A percentile compares a stretch with the other conserved stretches of the same genome.
phyloP scores from a whole-genome alignment of 2,113 vertebrate species.

The Porphyrio hochstetteri region DNA sequence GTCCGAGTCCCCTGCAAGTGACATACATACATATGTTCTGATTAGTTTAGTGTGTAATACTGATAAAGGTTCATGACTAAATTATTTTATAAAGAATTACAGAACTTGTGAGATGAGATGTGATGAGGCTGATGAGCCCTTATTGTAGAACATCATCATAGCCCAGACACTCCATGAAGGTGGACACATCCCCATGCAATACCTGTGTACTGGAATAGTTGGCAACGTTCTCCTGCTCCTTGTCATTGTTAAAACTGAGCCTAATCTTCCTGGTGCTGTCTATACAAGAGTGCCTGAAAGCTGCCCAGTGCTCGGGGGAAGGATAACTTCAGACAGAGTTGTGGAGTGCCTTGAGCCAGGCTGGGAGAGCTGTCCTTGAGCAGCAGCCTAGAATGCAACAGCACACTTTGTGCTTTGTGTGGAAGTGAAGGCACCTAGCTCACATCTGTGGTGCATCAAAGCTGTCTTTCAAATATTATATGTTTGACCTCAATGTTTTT shows the following conservation, averaged over 20 bases:
- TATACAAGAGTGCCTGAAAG: background rate
- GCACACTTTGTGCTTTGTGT: background rate
- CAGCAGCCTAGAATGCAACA: background rate
- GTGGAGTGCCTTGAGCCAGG: background rate
- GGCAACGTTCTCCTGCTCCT: background rate
- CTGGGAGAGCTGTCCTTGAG: background rate
- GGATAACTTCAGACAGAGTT: background rate
- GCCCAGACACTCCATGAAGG: rapidly evolving
- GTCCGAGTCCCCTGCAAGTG: background rate
- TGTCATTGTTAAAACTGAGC: background rate
- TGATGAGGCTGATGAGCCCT: background rate
- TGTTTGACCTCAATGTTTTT: background rate
- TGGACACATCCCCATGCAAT: background rate
- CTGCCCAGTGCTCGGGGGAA: background rate
- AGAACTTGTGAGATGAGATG: background rate
- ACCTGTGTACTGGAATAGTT: background rate
- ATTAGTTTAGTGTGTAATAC: background rate
- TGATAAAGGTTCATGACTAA: background rate
- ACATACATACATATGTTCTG: background rate
- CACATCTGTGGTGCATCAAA: background rate
- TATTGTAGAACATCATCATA: background rate
- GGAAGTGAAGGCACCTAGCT: background rate
- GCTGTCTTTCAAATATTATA: background rate
- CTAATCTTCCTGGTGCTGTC: background rate
- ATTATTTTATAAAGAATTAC: background rate